Evolutionary conservation across 1,140 invertebrate species (phyloP).

Genomic region (Pogonomyrmex barbatus): DNA sequence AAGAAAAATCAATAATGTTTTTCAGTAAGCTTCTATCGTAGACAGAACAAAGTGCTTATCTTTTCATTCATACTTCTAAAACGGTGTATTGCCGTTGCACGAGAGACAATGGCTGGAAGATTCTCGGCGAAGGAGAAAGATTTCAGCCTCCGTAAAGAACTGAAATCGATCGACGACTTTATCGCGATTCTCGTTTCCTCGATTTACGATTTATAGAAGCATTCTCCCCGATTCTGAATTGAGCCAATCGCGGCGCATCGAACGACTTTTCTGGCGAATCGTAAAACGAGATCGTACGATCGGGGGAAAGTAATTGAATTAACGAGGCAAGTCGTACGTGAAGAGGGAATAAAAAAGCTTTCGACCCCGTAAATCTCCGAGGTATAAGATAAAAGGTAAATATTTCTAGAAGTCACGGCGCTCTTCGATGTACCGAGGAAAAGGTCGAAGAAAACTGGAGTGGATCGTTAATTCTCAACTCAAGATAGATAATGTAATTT

Average conservation of each 20-base stretch:
- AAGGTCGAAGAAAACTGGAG: constrained; percentile 5
- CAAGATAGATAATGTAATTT: constrained; percentile 28
- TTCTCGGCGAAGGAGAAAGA: neutral
- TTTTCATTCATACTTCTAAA: constrained; percentile 27
- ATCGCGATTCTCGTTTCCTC: constrained; percentile 59
- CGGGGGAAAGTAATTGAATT: constrained; percentile 56
- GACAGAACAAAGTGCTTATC: neutral
- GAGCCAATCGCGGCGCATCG: constrained; percentile 52
- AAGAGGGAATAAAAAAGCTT: constrained; percentile 62
- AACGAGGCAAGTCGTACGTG: constrained; percentile 65
- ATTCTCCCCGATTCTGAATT: constrained; percentile 54
- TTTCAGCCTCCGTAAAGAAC: neutral
- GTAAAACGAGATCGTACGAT: constrained; percentile 60
- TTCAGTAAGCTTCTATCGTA: neutral
- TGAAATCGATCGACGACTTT: constrained; percentile 53
- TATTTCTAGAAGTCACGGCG: constrained; percentile 50
- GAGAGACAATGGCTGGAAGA: neutral
- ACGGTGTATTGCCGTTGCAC: neutral
- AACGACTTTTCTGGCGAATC: constrained; percentile 54
- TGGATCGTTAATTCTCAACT: constrained; percentile 8
- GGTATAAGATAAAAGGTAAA: constrained; percentile 63
- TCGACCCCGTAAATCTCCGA: constrained; percentile 60
- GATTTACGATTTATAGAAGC: constrained; percentile 62
- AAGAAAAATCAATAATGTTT: neutral
- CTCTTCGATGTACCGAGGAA: neutral